Evolutionary conservation across 2,797 vertebrate species (phyloP).

Genomic region (Halcyon badia): DNA sequence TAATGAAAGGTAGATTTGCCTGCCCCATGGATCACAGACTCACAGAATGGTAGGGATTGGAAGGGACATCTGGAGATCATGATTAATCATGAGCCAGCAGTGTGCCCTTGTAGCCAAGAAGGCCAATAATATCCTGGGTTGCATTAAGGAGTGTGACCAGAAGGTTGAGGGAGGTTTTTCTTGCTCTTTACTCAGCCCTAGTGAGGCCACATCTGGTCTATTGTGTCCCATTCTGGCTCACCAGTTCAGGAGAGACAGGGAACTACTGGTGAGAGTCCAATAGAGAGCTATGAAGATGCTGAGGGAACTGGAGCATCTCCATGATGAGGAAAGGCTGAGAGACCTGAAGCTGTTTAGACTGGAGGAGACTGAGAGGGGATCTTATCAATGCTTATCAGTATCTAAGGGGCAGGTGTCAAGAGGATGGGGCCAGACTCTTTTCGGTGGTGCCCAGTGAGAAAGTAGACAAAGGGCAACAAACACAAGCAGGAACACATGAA

Average conservation of each 20-base stretch:
- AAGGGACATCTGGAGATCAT: neutral
- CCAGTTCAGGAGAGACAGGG: neutral
- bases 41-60: neutral
- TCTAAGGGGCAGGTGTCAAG: neutral
- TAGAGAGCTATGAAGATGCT: neutral
- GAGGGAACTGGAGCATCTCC: neutral
- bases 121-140: neutral
- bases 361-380: neutral
- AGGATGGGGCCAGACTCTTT: neutral
- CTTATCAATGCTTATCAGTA: neutral
- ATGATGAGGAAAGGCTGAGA: neutral
- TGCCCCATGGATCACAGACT: neutral
- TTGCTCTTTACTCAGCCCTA: neutral
- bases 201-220: neutral
- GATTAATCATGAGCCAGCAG: neutral
- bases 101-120: neutral
- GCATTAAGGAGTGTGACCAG: neutral
- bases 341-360: neutral
- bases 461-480: neutral
- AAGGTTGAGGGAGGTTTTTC: neutral
- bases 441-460: neutral
- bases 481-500: neutral
- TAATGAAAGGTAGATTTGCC: neutral
- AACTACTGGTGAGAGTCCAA: neutral
- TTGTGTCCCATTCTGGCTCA: neutral